Conservation (phyloP, 1,140 invertebrate species). For the Drosophila bocki region DNA sequence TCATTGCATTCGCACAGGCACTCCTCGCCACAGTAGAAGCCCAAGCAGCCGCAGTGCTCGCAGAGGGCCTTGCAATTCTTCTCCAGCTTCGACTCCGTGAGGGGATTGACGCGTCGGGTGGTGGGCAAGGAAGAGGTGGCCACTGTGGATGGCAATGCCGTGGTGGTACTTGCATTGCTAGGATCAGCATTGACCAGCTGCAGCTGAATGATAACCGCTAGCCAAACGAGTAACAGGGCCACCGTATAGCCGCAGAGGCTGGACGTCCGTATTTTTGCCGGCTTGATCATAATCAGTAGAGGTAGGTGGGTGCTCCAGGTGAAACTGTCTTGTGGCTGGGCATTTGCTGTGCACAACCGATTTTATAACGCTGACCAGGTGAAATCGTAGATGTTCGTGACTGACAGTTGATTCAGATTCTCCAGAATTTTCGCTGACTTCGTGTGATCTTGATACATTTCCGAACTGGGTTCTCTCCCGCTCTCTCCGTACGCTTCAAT, state of each 20-base stretch:
- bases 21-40: constrained; percentile 84
- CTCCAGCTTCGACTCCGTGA: constrained; percentile 60
- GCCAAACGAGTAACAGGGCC: constrained; percentile 49
- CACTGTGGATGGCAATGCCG: constrained; percentile 1
- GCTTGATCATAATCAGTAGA: constrained; percentile 38
- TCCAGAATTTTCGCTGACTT: constrained; percentile 72
- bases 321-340: constrained; percentile 51
- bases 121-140: constrained; percentile 4
- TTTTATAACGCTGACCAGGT: constrained; percentile 76
- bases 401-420: constrained; percentile 68
- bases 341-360: constrained; percentile 27
- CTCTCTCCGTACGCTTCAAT: constrained; percentile 30
- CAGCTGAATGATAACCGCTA: constrained; percentile 30
- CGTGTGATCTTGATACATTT: constrained; percentile 78
- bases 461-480: constrained; percentile 46
- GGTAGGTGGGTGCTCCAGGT: constrained; percentile 22
- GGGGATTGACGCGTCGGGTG: constrained; percentile 47
- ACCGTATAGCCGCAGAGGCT: constrained; percentile 25
- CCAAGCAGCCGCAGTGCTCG: constrained; percentile 77
- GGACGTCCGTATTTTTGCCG: constrained; percentile 28
- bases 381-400: constrained; percentile 78
- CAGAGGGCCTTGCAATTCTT: constrained; percentile 78
- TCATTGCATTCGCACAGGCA: constrained; percentile 84
- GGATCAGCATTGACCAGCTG: constrained; percentile 16
- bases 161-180: constrained; percentile 15